A percentile compares a stretch with the other conserved stretches of the same genome.
These are phyloP conservation scores for Tetragnatha montana DNA, from an alignment of 2,888 invertebrate species.

Conservation along the genomic window DNA sequence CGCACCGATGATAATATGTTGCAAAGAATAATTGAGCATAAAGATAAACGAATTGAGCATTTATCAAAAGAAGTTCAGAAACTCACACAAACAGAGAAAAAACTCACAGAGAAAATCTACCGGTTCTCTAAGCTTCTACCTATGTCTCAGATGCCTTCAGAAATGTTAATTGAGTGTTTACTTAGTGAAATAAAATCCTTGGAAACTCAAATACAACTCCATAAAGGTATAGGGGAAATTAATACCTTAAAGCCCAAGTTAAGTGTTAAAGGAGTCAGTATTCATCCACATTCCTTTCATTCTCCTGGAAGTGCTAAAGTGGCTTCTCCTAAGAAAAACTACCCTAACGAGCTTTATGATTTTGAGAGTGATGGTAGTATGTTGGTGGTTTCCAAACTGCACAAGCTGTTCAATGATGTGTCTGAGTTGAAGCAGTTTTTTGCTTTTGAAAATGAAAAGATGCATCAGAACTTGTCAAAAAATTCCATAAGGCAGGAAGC, in stretches of 20 bases:
- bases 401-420: constrained; percentile 49
- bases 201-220: constrained; percentile 44
- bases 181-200: constrained; percentile 59
- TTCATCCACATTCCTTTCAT: background rate
- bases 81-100: constrained; percentile 44
- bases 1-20: constrained; percentile 30
- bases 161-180: constrained; percentile 52
- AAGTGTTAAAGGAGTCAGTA: constrained; percentile 1
- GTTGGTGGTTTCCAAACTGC: constrained; percentile 20
- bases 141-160: constrained; percentile 52
- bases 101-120: constrained; percentile 50
- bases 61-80: constrained; percentile 52
- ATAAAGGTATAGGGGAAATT: background rate
- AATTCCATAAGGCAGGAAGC: constrained; percentile 26
- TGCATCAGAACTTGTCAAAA: constrained; percentile 15
- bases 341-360: background rate
- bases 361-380: constrained; percentile 11
- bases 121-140: constrained; percentile 56
- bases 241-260: background rate
- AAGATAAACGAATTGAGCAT: constrained; percentile 51
- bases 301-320: background rate
- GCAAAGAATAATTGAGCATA: constrained; percentile 61
- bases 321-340: background rate
- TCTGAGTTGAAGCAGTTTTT: constrained; percentile 50
- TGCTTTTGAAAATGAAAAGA: constrained; percentile 62